These are phyloP conservation scores for Calidris pugnax DNA, from an alignment of 2,113 vertebrate genomes.

Conservation along the genomic window DNA sequence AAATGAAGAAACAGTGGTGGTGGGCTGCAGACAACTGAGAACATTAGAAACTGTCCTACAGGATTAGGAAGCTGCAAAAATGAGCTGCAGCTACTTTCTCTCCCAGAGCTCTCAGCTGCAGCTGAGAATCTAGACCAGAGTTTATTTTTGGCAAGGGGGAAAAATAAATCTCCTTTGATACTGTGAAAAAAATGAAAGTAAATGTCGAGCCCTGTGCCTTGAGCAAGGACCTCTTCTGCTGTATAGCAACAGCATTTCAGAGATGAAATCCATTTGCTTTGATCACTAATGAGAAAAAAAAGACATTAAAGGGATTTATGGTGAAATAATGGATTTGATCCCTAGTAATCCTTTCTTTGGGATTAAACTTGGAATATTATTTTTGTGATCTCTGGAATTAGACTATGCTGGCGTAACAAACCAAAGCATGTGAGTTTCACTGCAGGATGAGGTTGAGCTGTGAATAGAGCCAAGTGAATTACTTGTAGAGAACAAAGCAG, in stretches of 20 bases:
- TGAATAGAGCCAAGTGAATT: neutral
- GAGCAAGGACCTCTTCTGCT: slow-evolving; percentile 25
- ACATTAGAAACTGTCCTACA: neutral
- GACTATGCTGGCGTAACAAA: neutral
- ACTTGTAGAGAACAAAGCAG: slow-evolving; percentile 24
- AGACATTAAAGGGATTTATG: slow-evolving; percentile 17
- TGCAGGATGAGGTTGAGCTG: slow-evolving; percentile 23
- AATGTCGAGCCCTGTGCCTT: slow-evolving; percentile 2
- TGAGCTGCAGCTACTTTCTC: neutral
- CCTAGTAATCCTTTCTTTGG: slow-evolving; percentile 37
- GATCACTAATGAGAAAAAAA: neutral
- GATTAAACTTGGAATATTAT: slow-evolving; percentile 53
- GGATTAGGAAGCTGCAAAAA: slow-evolving; percentile 2
- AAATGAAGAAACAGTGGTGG: neutral
- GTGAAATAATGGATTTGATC: slow-evolving; percentile 39
- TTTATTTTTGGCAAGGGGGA: slow-evolving; percentile 38
- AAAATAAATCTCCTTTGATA: slow-evolving; percentile 49
- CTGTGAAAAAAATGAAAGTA: neutral
- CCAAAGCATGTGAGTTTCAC: slow-evolving; percentile 9
- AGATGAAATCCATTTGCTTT: slow-evolving; percentile 32
- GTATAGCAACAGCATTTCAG: neutral
- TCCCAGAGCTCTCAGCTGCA: slow-evolving; percentile 19
- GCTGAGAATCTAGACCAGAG: slow-evolving; percentile 34
- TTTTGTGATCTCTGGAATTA: slow-evolving; percentile 55
- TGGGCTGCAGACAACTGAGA: neutral